Base-by-base conservation (phyloP, 2,797 vertebrate genomes). In the Miichthys miiuy region DNA sequence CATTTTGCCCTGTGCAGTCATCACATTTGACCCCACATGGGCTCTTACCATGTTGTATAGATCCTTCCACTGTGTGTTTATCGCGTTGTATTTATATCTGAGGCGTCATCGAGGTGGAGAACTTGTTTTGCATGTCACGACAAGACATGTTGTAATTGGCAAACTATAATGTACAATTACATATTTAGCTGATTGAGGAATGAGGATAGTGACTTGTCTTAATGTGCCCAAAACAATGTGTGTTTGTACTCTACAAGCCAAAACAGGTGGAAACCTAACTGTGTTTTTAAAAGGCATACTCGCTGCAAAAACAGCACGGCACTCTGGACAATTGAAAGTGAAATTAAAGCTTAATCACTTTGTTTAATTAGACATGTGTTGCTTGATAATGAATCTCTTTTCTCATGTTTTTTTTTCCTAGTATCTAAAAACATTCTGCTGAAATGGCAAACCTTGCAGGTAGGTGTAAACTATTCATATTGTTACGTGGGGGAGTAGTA, bases 371-470 rank as follows among this genome's bases (percentile, higher is more conserved):
- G 1, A 42, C 2, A 21, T 16, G 7, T 41, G 42, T 56, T 75
- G 8, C 21, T 21, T 66, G 20, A 52, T 42, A 48, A 4, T 79
- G 25, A 68, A 64, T 11, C 62, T 0, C 2, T 21, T 55, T 72
- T 72, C 52, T 54, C 3, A 17, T 34, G 7, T 34, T 34, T 69
- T 20, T 73, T 68, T 75, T 51, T 81, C 79, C 1, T 58, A 94
- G 93, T 52, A 67, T 65, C 42, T 84, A 87, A 84, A 87, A 68
- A 70, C 27, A 68, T 50, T 80, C 82, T 72, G 70, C 85, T 76
- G 65, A 91, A 89, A 96, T 96, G 95, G 93, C 75, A 54, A 80
- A 20, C 80, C 81, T 41, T 89, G 90, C 48, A 87, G 95, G 95
- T 96, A 86, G 75, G 90, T 87, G 41, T 42, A 3, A 79, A 80